Percentiles rank a stretch among this genome's conserved stretches.
These are phyloP conservation scores for Oconnorella tubifera DNA, from an alignment of 2,888 invertebrate species.

Conservation along the genomic window DNA sequence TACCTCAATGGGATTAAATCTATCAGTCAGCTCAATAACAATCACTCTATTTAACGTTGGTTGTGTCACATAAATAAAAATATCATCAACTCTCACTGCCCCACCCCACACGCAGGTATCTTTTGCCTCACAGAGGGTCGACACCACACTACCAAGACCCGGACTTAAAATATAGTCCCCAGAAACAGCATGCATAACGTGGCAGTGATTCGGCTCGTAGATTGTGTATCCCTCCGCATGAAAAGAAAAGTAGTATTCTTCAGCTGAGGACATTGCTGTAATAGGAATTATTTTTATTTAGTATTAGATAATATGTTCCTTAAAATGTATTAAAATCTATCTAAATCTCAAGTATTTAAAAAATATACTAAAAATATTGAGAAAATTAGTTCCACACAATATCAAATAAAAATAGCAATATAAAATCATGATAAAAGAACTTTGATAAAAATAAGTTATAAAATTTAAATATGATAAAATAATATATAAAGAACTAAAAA, in stretches of 20 bases:
- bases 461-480: too few relatives aligned
- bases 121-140: conserved; percentile 4
- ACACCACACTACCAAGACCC: neutral
- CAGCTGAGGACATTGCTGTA: neutral
- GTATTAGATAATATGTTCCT: too few relatives aligned
- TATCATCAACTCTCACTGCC: conserved; percentile 12
- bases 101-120: conserved; percentile 21
- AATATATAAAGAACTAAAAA: too few relatives aligned
- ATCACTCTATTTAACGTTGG: conserved; percentile 17
- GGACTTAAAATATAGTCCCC: conserved; percentile 61
- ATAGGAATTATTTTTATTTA: too few relatives aligned
- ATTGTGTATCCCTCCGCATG: conserved; percentile 72
- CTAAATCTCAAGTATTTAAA: too few relatives aligned
- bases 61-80: conserved; percentile 21
- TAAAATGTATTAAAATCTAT: too few relatives aligned
- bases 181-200: conserved; percentile 68
- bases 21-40: conserved; percentile 21
- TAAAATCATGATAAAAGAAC: too few relatives aligned
- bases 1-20: conserved; percentile 25
- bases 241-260: conserved; percentile 62
- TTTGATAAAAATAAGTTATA: too few relatives aligned
- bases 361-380: too few relatives aligned
- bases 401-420: too few relatives aligned
- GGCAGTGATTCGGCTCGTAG: conserved; percentile 70
- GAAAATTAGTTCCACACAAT: too few relatives aligned